These are phyloP conservation scores for Prosopocoilus inquinatus DNA, from an alignment of 2,888 invertebrate species.

Conservation along the genomic window DNA sequence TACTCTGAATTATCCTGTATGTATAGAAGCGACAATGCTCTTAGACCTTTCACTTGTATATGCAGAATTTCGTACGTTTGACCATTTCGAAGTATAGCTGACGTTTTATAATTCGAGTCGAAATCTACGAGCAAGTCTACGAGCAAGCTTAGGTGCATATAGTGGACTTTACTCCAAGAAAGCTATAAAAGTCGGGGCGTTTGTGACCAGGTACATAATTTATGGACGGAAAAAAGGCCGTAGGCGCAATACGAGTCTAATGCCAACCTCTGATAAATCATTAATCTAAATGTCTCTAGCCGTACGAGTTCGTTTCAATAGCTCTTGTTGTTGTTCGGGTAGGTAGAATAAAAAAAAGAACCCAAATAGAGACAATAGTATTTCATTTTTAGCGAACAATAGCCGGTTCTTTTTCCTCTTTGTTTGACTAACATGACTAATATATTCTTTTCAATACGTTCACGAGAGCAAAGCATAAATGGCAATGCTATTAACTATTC, in stretches of 20 bases:
- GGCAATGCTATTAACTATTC: too few relatives aligned
- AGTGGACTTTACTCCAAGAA: slow-evolving; percentile 19
- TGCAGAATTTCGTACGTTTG: too few relatives aligned
- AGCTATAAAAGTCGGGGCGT: slow-evolving; percentile 27
- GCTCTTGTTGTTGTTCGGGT: slow-evolving; percentile 29
- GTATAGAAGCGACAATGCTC: too few relatives aligned
- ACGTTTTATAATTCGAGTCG: too few relatives aligned
- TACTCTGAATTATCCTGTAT: too few relatives aligned
- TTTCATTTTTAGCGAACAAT: slow-evolving; percentile 10
- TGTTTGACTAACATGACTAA: too few relatives aligned
- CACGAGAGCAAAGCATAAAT: too few relatives aligned
- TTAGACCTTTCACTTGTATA: too few relatives aligned
- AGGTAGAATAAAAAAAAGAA: slow-evolving; percentile 19
- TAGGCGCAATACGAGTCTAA: slow-evolving; percentile 30
- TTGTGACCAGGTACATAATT: slow-evolving; percentile 28
- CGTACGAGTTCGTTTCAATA: slow-evolving; percentile 28
- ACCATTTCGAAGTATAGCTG: too few relatives aligned
- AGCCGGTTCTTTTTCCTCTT: background rate
- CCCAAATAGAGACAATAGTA: slow-evolving; percentile 7
- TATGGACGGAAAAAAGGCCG: slow-evolving; percentile 25
- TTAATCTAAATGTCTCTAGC: slow-evolving; percentile 35
- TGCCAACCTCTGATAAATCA: slow-evolving; percentile 34
- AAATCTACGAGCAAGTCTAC: too few relatives aligned
- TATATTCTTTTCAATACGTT: too few relatives aligned
- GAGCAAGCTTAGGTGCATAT: too few relatives aligned